phyloP scores from a whole-genome alignment of 2,888 invertebrate genomes.

The Xanthia icteritia region DNA sequence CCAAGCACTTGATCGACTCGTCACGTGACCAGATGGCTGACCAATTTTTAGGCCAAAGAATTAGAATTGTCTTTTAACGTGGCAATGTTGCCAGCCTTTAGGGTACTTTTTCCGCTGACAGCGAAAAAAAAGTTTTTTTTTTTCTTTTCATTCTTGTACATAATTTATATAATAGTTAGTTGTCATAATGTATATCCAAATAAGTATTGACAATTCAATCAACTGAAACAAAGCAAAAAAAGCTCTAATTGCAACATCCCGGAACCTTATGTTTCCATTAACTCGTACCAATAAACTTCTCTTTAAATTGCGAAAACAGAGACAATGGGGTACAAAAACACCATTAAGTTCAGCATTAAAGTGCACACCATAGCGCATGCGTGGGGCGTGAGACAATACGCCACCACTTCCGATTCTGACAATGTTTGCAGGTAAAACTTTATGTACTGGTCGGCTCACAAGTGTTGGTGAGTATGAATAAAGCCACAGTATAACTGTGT shows the following conservation, averaged over 20 bases:
- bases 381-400: constrained; percentile 86
- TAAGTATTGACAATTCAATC: too few species aligned
- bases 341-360: constrained; percentile 61
- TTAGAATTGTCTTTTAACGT: too few species aligned
- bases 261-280: constrained; percentile 19
- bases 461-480: constrained; percentile 50
- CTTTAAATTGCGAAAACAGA: constrained; percentile 57
- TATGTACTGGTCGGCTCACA: constrained; percentile 68
- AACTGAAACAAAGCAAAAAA: constrained; percentile 5
- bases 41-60: too few species aligned
- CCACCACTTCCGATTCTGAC: constrained; percentile 82
- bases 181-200: too few species aligned
- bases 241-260: constrained; percentile 49
- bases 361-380: constrained; percentile 71
- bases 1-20: too few species aligned
- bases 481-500: not conserved
- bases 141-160: too few species aligned
- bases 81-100: too few species aligned
- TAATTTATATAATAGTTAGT: too few species aligned
- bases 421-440: constrained; percentile 78
- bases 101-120: too few species aligned
- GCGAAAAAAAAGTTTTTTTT: too few species aligned
- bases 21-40: too few species aligned
- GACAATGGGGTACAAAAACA: constrained; percentile 59
- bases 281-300: constrained; percentile 33